Base-by-base conservation (phyloP, 2,888 invertebrate species). In the Acleris sparsana region DNA sequence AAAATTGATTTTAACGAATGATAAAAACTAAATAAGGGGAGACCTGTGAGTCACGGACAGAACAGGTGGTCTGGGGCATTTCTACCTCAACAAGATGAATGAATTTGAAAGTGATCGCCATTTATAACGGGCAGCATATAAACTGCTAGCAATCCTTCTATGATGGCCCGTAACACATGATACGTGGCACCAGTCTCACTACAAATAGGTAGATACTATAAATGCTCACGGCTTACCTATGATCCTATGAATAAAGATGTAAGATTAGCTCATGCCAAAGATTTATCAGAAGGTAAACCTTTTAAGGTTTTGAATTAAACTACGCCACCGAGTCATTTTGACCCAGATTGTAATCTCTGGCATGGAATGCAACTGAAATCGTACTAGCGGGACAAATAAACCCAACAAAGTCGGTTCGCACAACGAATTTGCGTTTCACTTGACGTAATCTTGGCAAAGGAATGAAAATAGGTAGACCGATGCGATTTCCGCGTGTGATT, bases 321-420 rank as follows among this genome's bases (percentile, higher is more conserved):
- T 60, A 61, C 55, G 51, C 55, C 22, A 65, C 61, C 56, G 46
- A 61, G 46, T 39, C 61, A 66, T 52, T 66, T 16, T 61, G 65
- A 66, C 65, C 65, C 61, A 66, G 65, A 66, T 66, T 18, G 61
- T 66, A 66, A 66, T 66, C 65, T 63, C 63, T 61, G 65, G 56
- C 56, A 61, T 56, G 52, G 56, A 57, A 66, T 66, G 55, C 61
- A 66, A 56, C 56, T 57, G 39, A 66, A 66, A 66, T 55, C 49
- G 60, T 56, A 65, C 65, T 43, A 56, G 51, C 56, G 56, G 44
- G 56, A 66, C 61, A 66, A 65, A 66, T 66, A 66, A 61, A 59
- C 39, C 58, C 39, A 61, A 53, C 33, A 46, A 57, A 65, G 56
- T 57, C 18, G 55, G 51, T 66, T 55, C 49, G 60, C 65, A 44